phyloP scores from a whole-genome alignment of 2,888 invertebrate genomes.

The Melangyna quadrimaculata region DNA sequence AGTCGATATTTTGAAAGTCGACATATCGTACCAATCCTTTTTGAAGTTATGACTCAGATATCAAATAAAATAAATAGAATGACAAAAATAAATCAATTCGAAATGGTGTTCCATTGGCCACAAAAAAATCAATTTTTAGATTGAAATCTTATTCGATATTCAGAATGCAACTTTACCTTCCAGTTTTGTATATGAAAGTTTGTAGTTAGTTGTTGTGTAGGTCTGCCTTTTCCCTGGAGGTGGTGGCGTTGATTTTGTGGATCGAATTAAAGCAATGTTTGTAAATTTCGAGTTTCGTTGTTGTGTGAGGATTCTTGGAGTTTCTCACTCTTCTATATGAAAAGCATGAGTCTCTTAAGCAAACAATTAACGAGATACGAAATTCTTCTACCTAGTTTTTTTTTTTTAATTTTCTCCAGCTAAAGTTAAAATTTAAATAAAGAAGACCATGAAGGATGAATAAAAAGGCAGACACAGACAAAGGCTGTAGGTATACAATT shows the following conservation, averaged over 20 bases:
- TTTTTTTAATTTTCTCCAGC: neutral
- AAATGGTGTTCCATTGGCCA: too few species aligned
- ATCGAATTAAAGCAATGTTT: constrained; percentile 51
- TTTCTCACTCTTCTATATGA: constrained; percentile 27
- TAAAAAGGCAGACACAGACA: neutral
- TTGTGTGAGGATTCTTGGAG: constrained; percentile 36
- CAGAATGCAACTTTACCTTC: neutral
- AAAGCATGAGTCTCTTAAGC: constrained; percentile 32
- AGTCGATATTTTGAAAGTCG: too few species aligned
- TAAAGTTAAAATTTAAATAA: neutral
- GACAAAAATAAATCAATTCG: too few species aligned
- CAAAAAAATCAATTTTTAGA: too few species aligned
- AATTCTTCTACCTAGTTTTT: constrained; percentile 29
- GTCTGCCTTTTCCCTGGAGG: neutral
- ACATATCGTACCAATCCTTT: too few species aligned
- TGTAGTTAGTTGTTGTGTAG: neutral
- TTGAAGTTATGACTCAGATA: too few species aligned
- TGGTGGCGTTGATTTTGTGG: constrained; percentile 42
- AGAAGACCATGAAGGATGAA: neutral
- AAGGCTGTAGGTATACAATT: neutral
- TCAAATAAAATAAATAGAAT: too few species aligned
- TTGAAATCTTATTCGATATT: too few species aligned
- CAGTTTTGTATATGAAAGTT: neutral
- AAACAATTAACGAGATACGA: constrained; percentile 68
- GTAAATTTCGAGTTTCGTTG: constrained; percentile 8